Conservation (phyloP, 2,888 invertebrate species). For the Cryptosula pallasiana region DNA sequence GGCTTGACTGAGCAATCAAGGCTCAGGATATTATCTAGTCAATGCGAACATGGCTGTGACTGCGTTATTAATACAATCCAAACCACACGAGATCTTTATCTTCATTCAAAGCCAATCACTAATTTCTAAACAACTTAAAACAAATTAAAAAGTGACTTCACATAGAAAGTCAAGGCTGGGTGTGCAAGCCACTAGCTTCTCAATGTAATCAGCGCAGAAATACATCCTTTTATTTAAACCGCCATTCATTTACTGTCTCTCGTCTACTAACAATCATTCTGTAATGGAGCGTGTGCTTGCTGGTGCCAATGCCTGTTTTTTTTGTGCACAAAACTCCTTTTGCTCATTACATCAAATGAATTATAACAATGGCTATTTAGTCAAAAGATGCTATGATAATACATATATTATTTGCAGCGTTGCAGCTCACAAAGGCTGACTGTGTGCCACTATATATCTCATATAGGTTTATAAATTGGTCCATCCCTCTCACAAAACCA, state of each 20-base stretch:
- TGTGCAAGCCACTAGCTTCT: neutral
- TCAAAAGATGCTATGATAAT: too few relatives aligned
- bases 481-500: too few relatives aligned
- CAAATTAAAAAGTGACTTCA: conserved; percentile 22
- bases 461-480: too few relatives aligned
- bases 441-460: too few relatives aligned
- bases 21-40: conserved; percentile 20
- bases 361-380: conserved; percentile 12
- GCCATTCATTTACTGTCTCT: neutral
- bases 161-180: conserved; percentile 2
- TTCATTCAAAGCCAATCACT: conserved; percentile 10
- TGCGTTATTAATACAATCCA: neutral
- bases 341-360: conserved; percentile 20
- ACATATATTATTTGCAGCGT: too few relatives aligned
- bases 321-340: neutral
- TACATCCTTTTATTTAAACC: neutral
- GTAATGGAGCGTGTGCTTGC: neutral
- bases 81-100: conserved; percentile 18
- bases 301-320: neutral
- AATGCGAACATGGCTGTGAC: neutral
- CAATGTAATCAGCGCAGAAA: neutral
- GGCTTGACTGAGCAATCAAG: conserved; percentile 9
- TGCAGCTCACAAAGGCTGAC: too few relatives aligned
- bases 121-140: conserved; percentile 24
- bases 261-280: neutral